These are phyloP conservation scores for Amphipoea oculea DNA, from an alignment of 2,888 invertebrate species.

Conservation along the genomic window DNA sequence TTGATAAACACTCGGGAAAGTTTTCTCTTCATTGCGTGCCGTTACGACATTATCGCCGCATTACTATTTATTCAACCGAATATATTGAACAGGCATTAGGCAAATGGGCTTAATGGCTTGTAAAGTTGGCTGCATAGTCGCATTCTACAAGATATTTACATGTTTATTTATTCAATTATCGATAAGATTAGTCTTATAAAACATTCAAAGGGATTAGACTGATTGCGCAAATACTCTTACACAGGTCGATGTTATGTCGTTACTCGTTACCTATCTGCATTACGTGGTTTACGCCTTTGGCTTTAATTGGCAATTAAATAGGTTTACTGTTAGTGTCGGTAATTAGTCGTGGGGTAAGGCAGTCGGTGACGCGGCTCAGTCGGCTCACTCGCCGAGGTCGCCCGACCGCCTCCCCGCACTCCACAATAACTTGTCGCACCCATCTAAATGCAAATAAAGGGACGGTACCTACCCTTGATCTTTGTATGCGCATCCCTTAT, in stretches of 20 bases:
- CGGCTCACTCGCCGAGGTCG: slow-evolving; percentile 58
- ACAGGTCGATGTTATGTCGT: slow-evolving; percentile 30
- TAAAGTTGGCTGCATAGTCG: slow-evolving; percentile 56
- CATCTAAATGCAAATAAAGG: slow-evolving; percentile 88
- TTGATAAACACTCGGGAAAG: slow-evolving; percentile 77
- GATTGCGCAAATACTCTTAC: slow-evolving; percentile 52
- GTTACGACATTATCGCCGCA: slow-evolving; percentile 56
- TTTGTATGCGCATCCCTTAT: slow-evolving; percentile 85
- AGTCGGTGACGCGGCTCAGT: slow-evolving; percentile 57
- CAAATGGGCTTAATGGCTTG: slow-evolving; percentile 60
- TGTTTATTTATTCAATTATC: slow-evolving; percentile 65
- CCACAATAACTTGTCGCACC: slow-evolving; percentile 84
- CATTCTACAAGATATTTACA: slow-evolving; percentile 69
- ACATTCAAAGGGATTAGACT: slow-evolving; percentile 51
- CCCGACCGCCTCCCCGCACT: slow-evolving; percentile 60
- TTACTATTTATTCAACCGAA: slow-evolving; percentile 58
- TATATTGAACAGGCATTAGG: slow-evolving; percentile 61
- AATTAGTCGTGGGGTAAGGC: slow-evolving; percentile 76
- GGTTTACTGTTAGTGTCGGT: slow-evolving; percentile 74
- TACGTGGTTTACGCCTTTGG: slow-evolving; percentile 58
- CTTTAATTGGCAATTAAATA: slow-evolving; percentile 72
- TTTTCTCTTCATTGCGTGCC: slow-evolving; percentile 67
- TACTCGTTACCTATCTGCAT: slow-evolving; percentile 51
- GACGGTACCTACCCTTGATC: slow-evolving; percentile 80
- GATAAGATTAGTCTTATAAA: slow-evolving; percentile 60